Evolutionary conservation across 2,797 vertebrate species (phyloP), one percentile per base, ranked within the genome.

Genomic region (Lacerta bilineata): DNA sequence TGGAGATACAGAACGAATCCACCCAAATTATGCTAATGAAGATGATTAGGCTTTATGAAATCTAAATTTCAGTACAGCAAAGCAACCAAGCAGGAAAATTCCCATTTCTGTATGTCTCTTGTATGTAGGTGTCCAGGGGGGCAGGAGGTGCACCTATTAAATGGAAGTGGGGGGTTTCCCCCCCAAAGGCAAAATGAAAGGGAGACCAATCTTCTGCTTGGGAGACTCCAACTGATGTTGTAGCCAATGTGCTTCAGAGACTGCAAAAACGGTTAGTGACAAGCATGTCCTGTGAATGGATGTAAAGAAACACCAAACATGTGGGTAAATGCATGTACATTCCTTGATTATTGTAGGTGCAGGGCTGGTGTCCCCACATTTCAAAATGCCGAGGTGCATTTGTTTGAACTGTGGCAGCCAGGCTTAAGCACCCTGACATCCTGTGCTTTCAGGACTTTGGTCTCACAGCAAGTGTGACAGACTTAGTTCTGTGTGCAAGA

Each of bases 21-120:
- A 77, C 90, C 92, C 88, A 93, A 95, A 94, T 95, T 94, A 96
- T 95, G 94, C 93, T 94, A 96, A 96, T 29, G 27, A 94, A 92
- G 39, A 91, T 91, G 90, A 95, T 95, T 94, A 92, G 92, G 92
- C 88, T 90, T 93, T 92, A 64, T 91, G 93, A 92, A 92, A 96
- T 95, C 93, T 94, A 93, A 95, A 91, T 95, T 96, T 94, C 88
- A 61, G 72, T 39, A 89, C 0, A 84, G 93, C 95, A 87, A 91
- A 17, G 15, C 90, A 96, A 95, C 94, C 95, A 95, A 55, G 94
- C 80, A 81, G 91, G 84, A 90, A 75, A 90, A 92, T 88, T 85
- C 89, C 77, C 81, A 87, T 90, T 86, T 94, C 88, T 88, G 61
- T 80, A 10, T 7, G 66, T 89, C 55, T 36, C 64, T 83, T 90